A percentile compares a stretch with the other conserved stretches of the same genome.
Conservation (phyloP, 2,888 invertebrate genomes). For the Blomia tropicalis region DNA sequence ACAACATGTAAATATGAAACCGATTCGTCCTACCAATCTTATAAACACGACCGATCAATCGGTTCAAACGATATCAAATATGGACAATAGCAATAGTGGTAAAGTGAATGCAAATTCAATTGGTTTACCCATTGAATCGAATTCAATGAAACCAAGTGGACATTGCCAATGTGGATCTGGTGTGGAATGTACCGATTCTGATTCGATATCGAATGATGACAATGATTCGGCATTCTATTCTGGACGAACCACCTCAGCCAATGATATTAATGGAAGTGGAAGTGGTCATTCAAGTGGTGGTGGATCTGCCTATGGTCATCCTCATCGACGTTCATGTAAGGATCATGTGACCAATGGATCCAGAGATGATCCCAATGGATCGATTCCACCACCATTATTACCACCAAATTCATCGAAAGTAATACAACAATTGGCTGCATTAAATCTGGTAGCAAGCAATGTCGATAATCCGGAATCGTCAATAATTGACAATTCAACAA, state of each 20-base stretch:
- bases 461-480: not conserved
- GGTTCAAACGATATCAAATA: not conserved
- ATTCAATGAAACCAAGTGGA: not conserved
- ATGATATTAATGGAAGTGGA: not conserved
- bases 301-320: not conserved
- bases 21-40: not conserved
- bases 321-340: too few relatives aligned
- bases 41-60: not conserved
- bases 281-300: conserved; percentile 1
- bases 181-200: not conserved
- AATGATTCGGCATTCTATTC: conserved; percentile 16
- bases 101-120: not conserved
- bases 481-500: not conserved
- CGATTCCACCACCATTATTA: not conserved
- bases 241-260: not conserved
- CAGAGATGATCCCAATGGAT: too few relatives aligned
- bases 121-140: not conserved
- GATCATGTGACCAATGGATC: not conserved
- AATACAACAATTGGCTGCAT: not conserved
- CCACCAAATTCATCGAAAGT: not conserved
- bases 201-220: not conserved
- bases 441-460: not conserved
- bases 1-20: too few relatives aligned
- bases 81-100: not conserved
- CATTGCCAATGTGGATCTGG: not conserved